Percentiles rank a stretch among this genome's conserved stretches.
Evolutionary conservation across 2,888 invertebrate species (phyloP).

Genomic region (Sinodicranocentrus sp.): DNA sequence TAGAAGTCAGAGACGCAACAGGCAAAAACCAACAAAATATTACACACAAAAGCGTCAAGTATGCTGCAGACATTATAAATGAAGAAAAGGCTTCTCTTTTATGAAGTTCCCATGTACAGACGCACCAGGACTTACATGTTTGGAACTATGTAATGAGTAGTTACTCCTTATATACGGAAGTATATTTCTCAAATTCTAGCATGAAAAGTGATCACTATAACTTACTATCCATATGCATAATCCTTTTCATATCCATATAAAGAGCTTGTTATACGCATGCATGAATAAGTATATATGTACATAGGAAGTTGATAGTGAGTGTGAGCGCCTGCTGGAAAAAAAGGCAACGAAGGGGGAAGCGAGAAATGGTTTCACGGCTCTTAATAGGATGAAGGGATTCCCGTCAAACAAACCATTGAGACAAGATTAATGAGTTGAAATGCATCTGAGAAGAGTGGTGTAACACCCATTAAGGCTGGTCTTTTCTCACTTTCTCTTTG

Average conservation of each 20-base stretch:
- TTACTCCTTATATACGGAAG: not conserved
- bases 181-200: not conserved
- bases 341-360: conserved; percentile 69
- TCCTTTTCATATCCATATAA: conserved; percentile 5
- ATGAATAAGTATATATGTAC: not conserved
- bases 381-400: conserved; percentile 77
- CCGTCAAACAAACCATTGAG: conserved; percentile 77
- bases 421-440: conserved; percentile 76
- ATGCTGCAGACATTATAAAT: not conserved
- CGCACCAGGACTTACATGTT: not conserved
- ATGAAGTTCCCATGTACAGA: not conserved
- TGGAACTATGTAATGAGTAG: not conserved
- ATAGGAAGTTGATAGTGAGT: too few relatives aligned
- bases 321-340: conserved; percentile 39
- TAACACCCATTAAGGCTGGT: conserved; percentile 68
- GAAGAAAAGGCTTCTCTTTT: not conserved
- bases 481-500: conserved; percentile 66
- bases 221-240: conserved; percentile 4
- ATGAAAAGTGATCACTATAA: conserved; percentile 8
- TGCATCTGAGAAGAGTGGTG: conserved; percentile 66
- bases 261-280: not conserved
- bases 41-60: not conserved
- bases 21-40: conserved; percentile 38
- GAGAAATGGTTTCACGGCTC: conserved; percentile 76
- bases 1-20: conserved; percentile 24